A percentile compares a stretch with the other conserved stretches of the same genome.
These are phyloP conservation scores for Leucopsar rothschildi DNA, from an alignment of 2,113 vertebrate genomes.

Conservation along the genomic window DNA sequence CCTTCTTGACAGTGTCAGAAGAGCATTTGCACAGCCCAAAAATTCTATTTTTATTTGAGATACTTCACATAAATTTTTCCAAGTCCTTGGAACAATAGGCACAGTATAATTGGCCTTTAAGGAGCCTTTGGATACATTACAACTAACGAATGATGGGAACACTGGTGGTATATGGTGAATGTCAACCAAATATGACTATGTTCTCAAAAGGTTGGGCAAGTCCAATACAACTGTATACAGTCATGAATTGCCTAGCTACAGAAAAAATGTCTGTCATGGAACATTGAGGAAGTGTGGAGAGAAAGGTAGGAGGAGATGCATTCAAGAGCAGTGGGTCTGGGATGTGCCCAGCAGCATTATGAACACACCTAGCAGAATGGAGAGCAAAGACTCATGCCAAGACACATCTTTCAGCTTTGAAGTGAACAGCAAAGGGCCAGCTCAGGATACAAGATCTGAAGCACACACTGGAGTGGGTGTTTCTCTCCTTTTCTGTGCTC, in stretches of 20 bases:
- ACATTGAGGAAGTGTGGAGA: not conserved
- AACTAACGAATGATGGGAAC: not conserved
- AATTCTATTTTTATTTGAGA: slow-evolving; percentile 13
- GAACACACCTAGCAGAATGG: not conserved
- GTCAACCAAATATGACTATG: not conserved
- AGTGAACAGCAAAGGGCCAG: not conserved
- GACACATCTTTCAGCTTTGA: not conserved
- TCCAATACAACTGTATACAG: not conserved
- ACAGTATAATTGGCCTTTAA: not conserved
- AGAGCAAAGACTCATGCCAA: not conserved
- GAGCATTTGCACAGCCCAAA: not conserved
- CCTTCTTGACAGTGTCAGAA: not conserved
- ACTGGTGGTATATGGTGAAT: not conserved
- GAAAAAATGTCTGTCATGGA: not conserved
- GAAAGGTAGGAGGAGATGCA: not conserved
- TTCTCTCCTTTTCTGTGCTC: not conserved
- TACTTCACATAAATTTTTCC: not conserved
- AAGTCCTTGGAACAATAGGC: slow-evolving; percentile 19
- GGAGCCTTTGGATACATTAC: not conserved
- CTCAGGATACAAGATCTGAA: not conserved
- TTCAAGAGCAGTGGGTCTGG: not conserved
- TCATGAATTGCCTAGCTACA: not conserved
- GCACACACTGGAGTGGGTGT: not conserved
- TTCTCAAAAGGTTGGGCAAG: not conserved
- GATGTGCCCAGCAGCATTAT: not conserved